Evolutionary conservation across 2,113 vertebrate species (phyloP), one percentile per base, ranked within the genome.

Genomic region (Climacteris rufus): DNA sequence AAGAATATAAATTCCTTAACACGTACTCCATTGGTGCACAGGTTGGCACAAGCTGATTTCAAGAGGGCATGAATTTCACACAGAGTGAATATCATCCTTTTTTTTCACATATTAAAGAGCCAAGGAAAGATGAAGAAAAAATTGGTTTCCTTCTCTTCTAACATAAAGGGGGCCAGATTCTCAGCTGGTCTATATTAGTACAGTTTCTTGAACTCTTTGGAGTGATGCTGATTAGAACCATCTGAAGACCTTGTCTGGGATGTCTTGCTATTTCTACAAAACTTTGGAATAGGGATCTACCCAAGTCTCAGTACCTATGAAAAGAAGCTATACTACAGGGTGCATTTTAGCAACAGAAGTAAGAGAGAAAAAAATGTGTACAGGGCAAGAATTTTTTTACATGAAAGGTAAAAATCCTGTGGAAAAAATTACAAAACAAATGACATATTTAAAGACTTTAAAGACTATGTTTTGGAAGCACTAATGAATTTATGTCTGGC

Each of bases 151-250:
- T 85, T 87, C 57, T 89, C 19, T 90, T 74, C n/a, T 87, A 60
- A 61, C 20, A 56, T 77, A 82, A 86, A 83, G 70, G 17, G 30
- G 75, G 25, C 5, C 79, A 95, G 47, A 77, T 64, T 56, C 39
- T 94, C 90, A 96, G 83, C 63, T 96, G 93, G 59, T 90, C 71
- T 96, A 20, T 66, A 54, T 96, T 93, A 96, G 74, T 54, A 59
- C 23, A 83, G 27, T 95, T 95, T 91, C 79, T 96, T 88, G 76
- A 93, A 86, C 85, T 96, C 56, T 87, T 70, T 33, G 49, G 89
- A 82, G 47, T 56, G 76, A 71, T 77, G 39, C 17, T 91, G 35
- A 92, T 94, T 96, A 78, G 60, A 96, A 96, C 78, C 93, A 95
- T 90, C 79, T 95, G 94, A 97, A 93, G 75, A 90, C 57, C 35